Evolutionary conservation across 2,797 vertebrate species (phyloP), one percentile per base, ranked within the genome.

Genomic region (Gobio occitaniae): DNA sequence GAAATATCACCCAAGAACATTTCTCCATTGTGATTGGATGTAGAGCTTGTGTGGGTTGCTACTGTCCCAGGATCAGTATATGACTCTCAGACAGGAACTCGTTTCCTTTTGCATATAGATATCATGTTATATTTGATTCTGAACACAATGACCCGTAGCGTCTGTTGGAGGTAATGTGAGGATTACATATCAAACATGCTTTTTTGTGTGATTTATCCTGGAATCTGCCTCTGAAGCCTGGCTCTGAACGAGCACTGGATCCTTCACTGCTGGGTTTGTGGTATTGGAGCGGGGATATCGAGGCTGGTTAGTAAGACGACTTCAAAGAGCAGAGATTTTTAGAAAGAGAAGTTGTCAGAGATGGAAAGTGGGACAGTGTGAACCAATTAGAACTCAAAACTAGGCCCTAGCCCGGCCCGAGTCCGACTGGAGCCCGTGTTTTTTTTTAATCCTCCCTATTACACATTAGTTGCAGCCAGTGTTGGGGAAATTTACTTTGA

Each of bases 221-320:
- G 9, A 41, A 77, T 44, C 75, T 59, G 52, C 29, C 17, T 61
- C 4, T 77, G 75, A 59, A 77, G 16, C 54, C 13, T 38, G 3
- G 21, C 32, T 77, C 9, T 75, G 1, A 54, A 21, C 9, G 48
- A 54, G 48, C 71, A 36, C 48, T 10, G 12, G 50, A 36, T 75
- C 17, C n/a, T 61, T 77, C 41, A 59, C 52, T 77, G 1, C 29
- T 12, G 17, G 72, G 21, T 75, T 75, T 56, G 50, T 13, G 17
- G 11, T 59, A n/a, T 59, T 77, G 61, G 59, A 77, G 13, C 29
- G 21, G 32, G 48, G 65, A 25, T 44, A n/a, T 70, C 54, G 32
- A 56, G 66, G 32, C 48, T 81, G 79, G 50, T 69, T 70, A 25
- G 79, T 70, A 17, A 70, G 65, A 21, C 36, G 11, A 69, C 32